phyloP scores from a whole-genome alignment of 2,888 invertebrate species.

The Caenorhabditis sp. region DNA sequence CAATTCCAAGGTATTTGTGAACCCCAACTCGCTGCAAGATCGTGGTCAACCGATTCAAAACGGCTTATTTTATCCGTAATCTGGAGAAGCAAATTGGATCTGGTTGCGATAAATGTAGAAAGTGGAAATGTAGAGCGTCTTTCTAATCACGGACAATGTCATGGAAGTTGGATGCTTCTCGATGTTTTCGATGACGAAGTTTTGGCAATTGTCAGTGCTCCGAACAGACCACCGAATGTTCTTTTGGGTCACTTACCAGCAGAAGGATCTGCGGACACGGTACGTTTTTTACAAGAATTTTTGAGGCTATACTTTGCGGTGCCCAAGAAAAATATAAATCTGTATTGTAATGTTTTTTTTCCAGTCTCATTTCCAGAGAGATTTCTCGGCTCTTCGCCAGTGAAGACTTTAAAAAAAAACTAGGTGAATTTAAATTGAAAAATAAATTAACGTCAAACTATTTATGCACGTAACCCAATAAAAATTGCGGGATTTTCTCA shows the following conservation, averaged over 20 bases:
- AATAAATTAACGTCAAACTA: too few relatives aligned
- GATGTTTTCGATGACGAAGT: constrained; percentile 58
- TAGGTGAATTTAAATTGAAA: too few relatives aligned
- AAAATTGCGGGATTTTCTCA: too few relatives aligned
- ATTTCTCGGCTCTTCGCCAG: too few relatives aligned
- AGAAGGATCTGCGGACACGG: constrained; percentile 31
- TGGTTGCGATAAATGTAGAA: constrained; percentile 49
- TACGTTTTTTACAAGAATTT: neutral
- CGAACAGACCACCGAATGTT: constrained; percentile 59
- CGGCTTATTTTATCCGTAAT: constrained; percentile 51
- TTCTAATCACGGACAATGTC: constrained; percentile 50
- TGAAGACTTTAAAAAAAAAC: too few relatives aligned
- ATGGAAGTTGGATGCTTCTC: constrained; percentile 59
- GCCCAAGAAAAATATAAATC: too few relatives aligned
- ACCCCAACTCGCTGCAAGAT: constrained; percentile 21
- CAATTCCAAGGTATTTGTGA: constrained; percentile 41
- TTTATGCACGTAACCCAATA: too few relatives aligned
- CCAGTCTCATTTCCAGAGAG: too few relatives aligned
- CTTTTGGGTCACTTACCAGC: constrained; percentile 50
- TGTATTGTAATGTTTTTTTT: too few relatives aligned
- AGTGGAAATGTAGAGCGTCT: constrained; percentile 45
- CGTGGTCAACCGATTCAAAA: constrained; percentile 57
- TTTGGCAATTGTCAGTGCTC: constrained; percentile 56
- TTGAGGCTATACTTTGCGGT: too few relatives aligned
- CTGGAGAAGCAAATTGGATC: constrained; percentile 60